These are phyloP conservation scores for Chrysopa pallens DNA, from an alignment of 1,140 invertebrate genomes.

Conservation along the genomic window DNA sequence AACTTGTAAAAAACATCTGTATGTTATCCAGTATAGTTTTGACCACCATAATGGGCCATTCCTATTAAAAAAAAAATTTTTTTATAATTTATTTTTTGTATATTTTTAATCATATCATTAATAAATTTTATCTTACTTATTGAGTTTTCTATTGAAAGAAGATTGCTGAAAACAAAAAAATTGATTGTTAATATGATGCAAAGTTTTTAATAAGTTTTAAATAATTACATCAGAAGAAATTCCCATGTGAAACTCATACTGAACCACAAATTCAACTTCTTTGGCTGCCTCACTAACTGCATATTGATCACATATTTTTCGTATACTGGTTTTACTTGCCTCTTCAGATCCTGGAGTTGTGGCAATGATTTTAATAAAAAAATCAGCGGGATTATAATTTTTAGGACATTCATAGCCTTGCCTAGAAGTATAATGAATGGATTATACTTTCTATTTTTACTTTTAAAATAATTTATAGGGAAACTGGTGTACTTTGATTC, in stretches of 20 bases:
- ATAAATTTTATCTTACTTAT: slow-evolving; percentile 9
- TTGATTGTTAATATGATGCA: background rate
- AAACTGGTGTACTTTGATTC: background rate
- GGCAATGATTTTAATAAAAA: slow-evolving; percentile 71
- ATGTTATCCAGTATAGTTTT: slow-evolving; percentile 48
- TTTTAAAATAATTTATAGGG: too few species aligned
- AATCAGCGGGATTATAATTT: slow-evolving; percentile 87
- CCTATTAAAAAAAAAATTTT: slow-evolving; percentile 14
- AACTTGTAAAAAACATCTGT: slow-evolving; percentile 46
- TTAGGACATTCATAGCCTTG: slow-evolving; percentile 58
- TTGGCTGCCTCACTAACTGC: slow-evolving; percentile 55
- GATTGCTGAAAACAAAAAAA: slow-evolving; percentile 10
- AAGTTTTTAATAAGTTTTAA: background rate
- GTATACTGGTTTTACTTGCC: slow-evolving; percentile 38
- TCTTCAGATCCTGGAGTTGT: slow-evolving; percentile 57
- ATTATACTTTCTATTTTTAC: background rate
- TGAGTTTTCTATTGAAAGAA: slow-evolving; percentile 11
- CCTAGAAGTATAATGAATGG: slow-evolving; percentile 23
- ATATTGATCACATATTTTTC: slow-evolving; percentile 59
- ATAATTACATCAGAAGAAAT: slow-evolving; percentile 20
- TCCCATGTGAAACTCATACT: slow-evolving; percentile 43
- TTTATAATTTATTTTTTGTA: too few species aligned
- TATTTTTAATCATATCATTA: too few species aligned
- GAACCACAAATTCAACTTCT: slow-evolving; percentile 49
- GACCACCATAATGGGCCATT: slow-evolving; percentile 37